Base-by-base conservation (phyloP, 30 jellyfish, hydroid and myxozoan species). In the Sanderia malayensis region DNA sequence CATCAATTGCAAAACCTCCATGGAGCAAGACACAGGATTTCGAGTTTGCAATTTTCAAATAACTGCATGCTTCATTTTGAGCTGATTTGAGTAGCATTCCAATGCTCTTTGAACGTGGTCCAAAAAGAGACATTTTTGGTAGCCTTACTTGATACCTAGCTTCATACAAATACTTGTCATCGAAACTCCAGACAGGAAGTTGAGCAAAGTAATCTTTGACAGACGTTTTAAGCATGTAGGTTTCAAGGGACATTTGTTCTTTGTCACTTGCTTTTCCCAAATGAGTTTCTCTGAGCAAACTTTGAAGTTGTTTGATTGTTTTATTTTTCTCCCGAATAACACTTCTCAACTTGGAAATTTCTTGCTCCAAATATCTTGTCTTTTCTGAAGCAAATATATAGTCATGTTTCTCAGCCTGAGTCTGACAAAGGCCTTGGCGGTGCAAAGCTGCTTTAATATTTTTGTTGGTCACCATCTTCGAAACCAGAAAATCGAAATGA, bases 1-100 rank as follows among this genome's bases (percentile, higher is more conserved):
- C 30, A 58, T 78, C 76, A 19, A 66, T 31, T 9, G 22, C 34
- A 31, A 78, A 37, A 58, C 74, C 53, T 18, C 89, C 89, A 20
- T 78, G 89, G 21, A 64, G 29, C 8, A 78, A 60, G 1, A 41
- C 75, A 53, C 89, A 78, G 19, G 28, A 17, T 18, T 49, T 49
- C 1, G 67, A 9, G 64, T 49, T 49, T 15, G 25, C 18, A 9
- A 2, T 15, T 24, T 49, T 49, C 27, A 49, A 49, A 49, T 9
- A 49, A 15, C 64, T 15, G 27, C 64, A 49, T 4, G 64, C 64
- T 49, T 11, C 2, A 4, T 49, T 49, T 9, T 19, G 6, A 9
- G 64, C 64, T 49, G 24, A 49, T 18, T 15, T 9, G 8, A 49
- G 8, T 19, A 49, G 18, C 18, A 2, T 49, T 8, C 25, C 6